These are phyloP conservation scores for Drosophila yakuba DNA, from an alignment of 1,140 invertebrate genomes.

Conservation along the genomic window DNA sequence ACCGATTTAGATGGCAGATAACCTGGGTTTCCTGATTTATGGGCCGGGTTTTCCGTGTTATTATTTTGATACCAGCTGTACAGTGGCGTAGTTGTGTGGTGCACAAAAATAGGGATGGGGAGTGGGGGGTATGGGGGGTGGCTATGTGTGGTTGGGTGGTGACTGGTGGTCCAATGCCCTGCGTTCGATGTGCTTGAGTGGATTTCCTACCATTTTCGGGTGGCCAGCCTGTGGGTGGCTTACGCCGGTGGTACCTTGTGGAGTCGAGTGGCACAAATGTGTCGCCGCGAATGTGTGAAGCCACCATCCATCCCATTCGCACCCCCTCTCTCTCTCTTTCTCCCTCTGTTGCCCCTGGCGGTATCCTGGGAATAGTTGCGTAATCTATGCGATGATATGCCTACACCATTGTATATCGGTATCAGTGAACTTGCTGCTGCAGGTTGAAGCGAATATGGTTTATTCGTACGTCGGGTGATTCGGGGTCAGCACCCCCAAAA, in stretches of 20 bases:
- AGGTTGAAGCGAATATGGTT: constrained; percentile 39
- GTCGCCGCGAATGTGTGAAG: constrained; percentile 42
- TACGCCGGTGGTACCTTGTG: constrained; percentile 22
- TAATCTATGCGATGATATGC: constrained; percentile 80
- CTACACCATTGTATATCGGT: constrained; percentile 56
- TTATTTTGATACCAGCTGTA: constrained; percentile 32
- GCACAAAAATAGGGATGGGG: neutral
- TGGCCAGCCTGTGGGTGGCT: constrained; percentile 29
- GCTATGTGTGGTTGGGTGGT: constrained; percentile 8
- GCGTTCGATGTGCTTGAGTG: constrained; percentile 63
- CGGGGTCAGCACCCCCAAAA: neutral
- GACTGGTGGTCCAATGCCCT: neutral
- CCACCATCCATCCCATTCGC: neutral
- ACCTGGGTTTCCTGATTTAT: neutral
- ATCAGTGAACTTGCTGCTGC: constrained; percentile 31
- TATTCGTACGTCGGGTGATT: constrained; percentile 7
- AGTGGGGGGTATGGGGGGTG: constrained; percentile 1
- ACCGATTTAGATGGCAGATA: neutral
- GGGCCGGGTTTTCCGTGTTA: neutral
- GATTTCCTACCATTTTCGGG: constrained; percentile 41
- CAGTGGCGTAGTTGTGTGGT: constrained; percentile 28
- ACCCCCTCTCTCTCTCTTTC: neutral
- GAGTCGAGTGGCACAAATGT: constrained; percentile 69
- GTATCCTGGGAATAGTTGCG: constrained; percentile 68
- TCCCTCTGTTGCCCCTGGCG: neutral